phyloP scores from a whole-genome alignment of 2,888 invertebrate genomes.

The Geotrupes spiniger region DNA sequence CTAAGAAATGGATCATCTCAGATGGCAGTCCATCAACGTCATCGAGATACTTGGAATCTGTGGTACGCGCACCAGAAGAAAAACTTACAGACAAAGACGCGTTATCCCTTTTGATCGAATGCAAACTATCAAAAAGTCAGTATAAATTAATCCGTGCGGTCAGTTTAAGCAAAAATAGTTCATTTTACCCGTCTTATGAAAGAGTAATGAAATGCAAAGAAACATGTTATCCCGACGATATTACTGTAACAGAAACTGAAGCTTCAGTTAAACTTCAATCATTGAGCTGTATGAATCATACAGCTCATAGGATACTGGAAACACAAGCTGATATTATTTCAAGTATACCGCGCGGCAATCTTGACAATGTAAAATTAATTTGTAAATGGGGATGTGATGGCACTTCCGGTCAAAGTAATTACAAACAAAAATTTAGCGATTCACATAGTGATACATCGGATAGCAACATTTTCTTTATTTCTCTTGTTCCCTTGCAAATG shows the following conservation, averaged over 20 bases:
- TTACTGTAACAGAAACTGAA: constrained; percentile 23
- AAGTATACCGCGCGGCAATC: constrained; percentile 9
- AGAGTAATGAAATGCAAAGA: constrained; percentile 24
- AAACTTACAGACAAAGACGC: constrained; percentile 9
- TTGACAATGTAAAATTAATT: constrained; percentile 23
- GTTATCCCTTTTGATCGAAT: constrained; percentile 21
- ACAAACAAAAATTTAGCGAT: constrained; percentile 22
- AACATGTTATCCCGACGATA: constrained; percentile 27
- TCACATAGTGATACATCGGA: constrained; percentile 19
- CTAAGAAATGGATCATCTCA: constrained; percentile 23
- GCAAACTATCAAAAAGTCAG: constrained; percentile 12
- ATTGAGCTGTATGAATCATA: constrained; percentile 29
- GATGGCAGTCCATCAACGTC: constrained; percentile 24
- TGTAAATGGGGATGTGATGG: constrained; percentile 32
- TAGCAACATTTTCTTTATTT: constrained; percentile 23
- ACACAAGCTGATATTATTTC: constrained; percentile 15
- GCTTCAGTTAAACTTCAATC: constrained; percentile 29
- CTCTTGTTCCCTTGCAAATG: constrained; percentile 25
- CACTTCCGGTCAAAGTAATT: constrained; percentile 23
- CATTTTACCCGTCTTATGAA: constrained; percentile 24
- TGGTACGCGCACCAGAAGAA: constrained; percentile 2
- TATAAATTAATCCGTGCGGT: constrained; percentile 7
- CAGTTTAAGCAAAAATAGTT: constrained; percentile 7
- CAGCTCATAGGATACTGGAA: constrained; percentile 23
- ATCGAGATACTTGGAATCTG: constrained; percentile 20